These are phyloP conservation scores for Nemapogon koenigi DNA, from an alignment of 2,888 invertebrate species.

Conservation along the genomic window DNA sequence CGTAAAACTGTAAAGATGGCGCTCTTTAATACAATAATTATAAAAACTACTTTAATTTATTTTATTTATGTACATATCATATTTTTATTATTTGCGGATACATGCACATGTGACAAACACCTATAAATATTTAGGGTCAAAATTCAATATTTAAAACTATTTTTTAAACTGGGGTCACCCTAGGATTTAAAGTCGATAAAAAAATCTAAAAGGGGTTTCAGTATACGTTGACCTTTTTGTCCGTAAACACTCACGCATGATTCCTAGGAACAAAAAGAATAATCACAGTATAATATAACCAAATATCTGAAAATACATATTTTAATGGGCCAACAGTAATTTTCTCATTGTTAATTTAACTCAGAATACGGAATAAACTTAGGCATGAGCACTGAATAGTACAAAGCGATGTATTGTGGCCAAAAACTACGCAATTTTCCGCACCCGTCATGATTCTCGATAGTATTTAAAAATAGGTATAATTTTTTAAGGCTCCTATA, in stretches of 20 bases:
- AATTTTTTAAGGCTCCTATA: no score
- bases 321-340: no score
- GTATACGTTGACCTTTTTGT: background rate
- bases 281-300: no score
- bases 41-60: background rate
- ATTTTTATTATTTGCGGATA: background rate
- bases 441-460: no score
- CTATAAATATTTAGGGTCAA: background rate
- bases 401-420: no score
- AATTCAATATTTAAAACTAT: background rate
- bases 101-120: conserved; percentile 1
- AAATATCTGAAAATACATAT: no score
- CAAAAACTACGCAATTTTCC: no score
- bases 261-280: conserved; percentile 64
- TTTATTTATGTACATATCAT: background rate
- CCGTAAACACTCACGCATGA: conserved; percentile 61
- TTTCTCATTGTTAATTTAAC: no score
- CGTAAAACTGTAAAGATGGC: background rate
- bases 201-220: conserved; percentile 7
- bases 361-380: no score
- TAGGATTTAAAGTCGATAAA: conserved; percentile 1
- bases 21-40: no score
- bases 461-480: no score
- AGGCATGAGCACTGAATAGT: no score
- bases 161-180: conserved; percentile 6